These are phyloP conservation scores for Danionella cerebrum DNA, from an alignment of 2,113 vertebrate species.

Conservation along the genomic window DNA sequence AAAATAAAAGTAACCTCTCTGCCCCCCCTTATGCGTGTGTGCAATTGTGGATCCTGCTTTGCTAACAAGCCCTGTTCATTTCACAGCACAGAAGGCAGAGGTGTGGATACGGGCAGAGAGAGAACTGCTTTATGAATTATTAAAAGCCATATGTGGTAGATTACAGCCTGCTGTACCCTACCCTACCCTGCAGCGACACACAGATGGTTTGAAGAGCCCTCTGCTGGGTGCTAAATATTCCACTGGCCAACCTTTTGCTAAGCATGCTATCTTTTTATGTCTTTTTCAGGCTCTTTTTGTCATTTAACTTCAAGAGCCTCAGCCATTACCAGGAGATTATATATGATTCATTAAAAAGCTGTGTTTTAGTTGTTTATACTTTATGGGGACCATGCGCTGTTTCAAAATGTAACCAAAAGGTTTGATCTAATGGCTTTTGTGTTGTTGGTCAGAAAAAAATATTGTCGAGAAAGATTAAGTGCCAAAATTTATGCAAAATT, in stretches of 20 bases:
- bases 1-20: background rate
- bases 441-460: too few relatives aligned
- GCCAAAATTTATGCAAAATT: too few relatives aligned
- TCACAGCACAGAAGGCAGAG: constrained; percentile 47
- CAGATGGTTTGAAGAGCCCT: constrained; percentile 58
- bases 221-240: constrained; percentile 55
- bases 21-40: constrained; percentile 7
- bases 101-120: constrained; percentile 34
- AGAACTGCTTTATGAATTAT: constrained; percentile 60
- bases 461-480: too few relatives aligned
- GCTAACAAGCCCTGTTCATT: constrained; percentile 50
- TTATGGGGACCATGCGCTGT: too few relatives aligned
- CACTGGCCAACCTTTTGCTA: constrained; percentile 34
- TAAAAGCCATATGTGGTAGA: constrained; percentile 63
- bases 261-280: background rate
- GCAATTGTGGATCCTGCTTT: constrained; percentile 32
- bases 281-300: background rate
- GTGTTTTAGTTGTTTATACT: too few relatives aligned
- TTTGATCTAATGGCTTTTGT: too few relatives aligned
- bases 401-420: too few relatives aligned
- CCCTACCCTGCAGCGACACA: constrained; percentile 46
- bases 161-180: constrained; percentile 41
- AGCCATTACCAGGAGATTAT: too few relatives aligned
- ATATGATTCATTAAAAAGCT: too few relatives aligned
- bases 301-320: background rate